phyloP scores from a whole-genome alignment of 2,888 invertebrate species.

The Pteria penguin region DNA sequence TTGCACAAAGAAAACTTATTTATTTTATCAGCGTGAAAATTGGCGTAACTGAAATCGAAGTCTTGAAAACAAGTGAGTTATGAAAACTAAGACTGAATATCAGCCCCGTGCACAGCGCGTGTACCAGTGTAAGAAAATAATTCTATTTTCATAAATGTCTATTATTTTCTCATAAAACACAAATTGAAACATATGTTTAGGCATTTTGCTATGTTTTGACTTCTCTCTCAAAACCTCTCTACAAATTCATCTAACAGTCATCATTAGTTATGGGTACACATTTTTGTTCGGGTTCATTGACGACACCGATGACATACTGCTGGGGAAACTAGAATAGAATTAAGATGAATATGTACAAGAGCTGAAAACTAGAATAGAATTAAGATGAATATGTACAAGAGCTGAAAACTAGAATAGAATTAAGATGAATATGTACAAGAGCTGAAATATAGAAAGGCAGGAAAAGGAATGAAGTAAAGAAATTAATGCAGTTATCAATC shows the following conservation, averaged over 20 bases:
- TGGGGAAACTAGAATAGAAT: too few species aligned
- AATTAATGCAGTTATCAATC: too few species aligned
- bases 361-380: too few species aligned
- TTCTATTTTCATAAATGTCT: slow-evolving; percentile 12
- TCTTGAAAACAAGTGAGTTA: neutral
- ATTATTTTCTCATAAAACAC: slow-evolving; percentile 16
- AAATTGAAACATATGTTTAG: slow-evolving; percentile 31
- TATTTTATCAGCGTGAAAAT: neutral
- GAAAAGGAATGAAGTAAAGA: too few species aligned
- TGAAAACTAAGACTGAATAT: neutral
- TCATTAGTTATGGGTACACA: neutral
- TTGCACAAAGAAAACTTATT: neutral
- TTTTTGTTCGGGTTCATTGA: neutral
- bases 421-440: too few species aligned
- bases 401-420: too few species aligned
- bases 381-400: too few species aligned
- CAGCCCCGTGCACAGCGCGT: slow-evolving; percentile 15
- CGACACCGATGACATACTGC: neutral
- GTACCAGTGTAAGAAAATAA: slow-evolving; percentile 12
- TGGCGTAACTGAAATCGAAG: neutral
- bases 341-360: too few species aligned
- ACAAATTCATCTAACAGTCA: slow-evolving; percentile 8
- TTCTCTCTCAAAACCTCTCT: neutral
- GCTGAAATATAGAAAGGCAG: too few species aligned
- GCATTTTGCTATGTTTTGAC: slow-evolving; percentile 11